Evolutionary conservation across 2,113 vertebrate genomes (phyloP).

Genomic region (Craseonycteris thonglongyai): DNA sequence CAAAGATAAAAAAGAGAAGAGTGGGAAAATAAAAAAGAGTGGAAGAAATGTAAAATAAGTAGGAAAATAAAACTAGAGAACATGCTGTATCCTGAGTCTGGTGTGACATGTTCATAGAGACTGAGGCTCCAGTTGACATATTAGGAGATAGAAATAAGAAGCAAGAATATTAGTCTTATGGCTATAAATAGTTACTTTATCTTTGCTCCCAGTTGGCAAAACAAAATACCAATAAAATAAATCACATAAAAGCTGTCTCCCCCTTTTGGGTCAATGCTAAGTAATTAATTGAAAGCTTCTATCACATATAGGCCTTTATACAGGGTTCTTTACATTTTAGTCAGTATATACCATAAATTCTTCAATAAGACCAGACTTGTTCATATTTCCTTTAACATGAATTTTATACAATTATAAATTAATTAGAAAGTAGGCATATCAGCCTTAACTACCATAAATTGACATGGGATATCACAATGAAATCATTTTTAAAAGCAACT

Average conservation of each 20-base stretch:
- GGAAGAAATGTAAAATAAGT: neutral
- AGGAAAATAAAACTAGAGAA: neutral
- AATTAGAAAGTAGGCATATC: neutral
- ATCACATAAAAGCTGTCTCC: neutral
- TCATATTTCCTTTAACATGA: neutral
- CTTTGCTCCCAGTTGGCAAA: neutral
- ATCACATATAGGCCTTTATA: neutral
- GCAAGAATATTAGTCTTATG: neutral
- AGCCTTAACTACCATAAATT: neutral
- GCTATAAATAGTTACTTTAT: neutral
- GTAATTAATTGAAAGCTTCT: neutral
- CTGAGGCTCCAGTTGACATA: rapidly evolving
- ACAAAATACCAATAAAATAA: neutral
- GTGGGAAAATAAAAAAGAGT: neutral
- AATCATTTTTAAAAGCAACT: neutral
- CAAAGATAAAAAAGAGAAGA: neutral
- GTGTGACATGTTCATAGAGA: rapidly evolving
- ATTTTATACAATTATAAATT: neutral
- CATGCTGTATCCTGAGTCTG: rapidly evolving
- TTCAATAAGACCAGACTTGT: neutral
- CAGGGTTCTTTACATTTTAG: neutral
- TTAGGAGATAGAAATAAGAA: neutral
- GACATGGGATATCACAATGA: neutral
- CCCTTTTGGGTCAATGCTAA: neutral
- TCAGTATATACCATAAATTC: neutral